Conservation (phyloP, 2,888 invertebrate genomes). For the Nomada hirtipes region DNA sequence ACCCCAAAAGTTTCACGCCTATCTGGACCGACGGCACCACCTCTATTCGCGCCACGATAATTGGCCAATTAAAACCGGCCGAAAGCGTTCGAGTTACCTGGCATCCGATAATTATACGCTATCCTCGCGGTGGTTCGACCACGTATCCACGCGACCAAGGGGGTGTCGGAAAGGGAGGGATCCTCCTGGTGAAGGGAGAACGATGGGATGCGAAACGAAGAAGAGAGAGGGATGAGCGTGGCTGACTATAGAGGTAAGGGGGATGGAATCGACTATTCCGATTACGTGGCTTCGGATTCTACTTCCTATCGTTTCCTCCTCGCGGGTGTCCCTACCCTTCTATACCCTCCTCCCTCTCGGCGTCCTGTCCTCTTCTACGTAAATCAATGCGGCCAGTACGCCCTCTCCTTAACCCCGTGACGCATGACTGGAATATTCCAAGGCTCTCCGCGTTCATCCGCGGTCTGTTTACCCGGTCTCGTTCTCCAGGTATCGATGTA, state of each 20-base stretch:
- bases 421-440: slow-evolving; percentile 74
- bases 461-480: slow-evolving; percentile 57
- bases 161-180: slow-evolving; percentile 46
- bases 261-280: slow-evolving; percentile 80
- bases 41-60: slow-evolving; percentile 83
- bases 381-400: slow-evolving; percentile 78
- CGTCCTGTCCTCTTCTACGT: slow-evolving; percentile 68
- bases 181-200: slow-evolving; percentile 47
- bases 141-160: slow-evolving; percentile 78
- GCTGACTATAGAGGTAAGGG: slow-evolving; percentile 66
- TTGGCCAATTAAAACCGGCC: slow-evolving; percentile 84
- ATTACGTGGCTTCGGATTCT: slow-evolving; percentile 80
- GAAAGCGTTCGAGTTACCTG: slow-evolving; percentile 80
- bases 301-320: slow-evolving; percentile 32
- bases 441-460: slow-evolving; percentile 60
- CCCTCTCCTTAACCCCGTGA: slow-evolving; percentile 76
- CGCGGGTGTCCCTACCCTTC: slow-evolving; percentile 7
- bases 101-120: slow-evolving; percentile 81
- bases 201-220: slow-evolving; percentile 37
- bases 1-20: slow-evolving; percentile 83
- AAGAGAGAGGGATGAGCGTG: slow-evolving; percentile 25
- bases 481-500: slow-evolving; percentile 38
- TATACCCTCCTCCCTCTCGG: slow-evolving; percentile 25
- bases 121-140: slow-evolving; percentile 80
- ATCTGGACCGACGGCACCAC: slow-evolving; percentile 80